A percentile compares a stretch with the other conserved stretches of the same genome.
Evolutionary conservation across 2,797 vertebrate genomes (phyloP).

Genomic region (Eulemur mongoz): DNA sequence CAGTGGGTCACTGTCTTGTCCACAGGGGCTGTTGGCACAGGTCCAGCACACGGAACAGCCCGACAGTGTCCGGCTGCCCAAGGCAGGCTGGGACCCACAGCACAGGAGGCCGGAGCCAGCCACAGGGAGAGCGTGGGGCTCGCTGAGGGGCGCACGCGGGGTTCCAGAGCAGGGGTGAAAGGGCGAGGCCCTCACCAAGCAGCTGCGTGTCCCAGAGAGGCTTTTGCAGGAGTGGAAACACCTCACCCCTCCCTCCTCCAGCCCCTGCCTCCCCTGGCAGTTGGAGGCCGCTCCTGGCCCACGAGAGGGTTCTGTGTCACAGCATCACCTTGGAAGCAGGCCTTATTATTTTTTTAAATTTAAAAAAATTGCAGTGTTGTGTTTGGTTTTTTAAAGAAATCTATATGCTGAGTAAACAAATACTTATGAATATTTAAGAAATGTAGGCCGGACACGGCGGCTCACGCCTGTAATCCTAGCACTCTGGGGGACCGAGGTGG

Average conservation of each 20-base stretch:
- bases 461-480: too few species aligned
- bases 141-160: fast-evolving
- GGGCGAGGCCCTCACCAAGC: fast-evolving
- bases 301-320: fast-evolving
- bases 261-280: background rate
- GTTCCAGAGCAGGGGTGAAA: background rate
- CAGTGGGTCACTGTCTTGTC: background rate
- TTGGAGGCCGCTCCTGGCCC: background rate
- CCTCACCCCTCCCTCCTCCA: fast-evolving
- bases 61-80: fast-evolving
- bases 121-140: fast-evolving
- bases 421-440: fast-evolving
- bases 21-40: fast-evolving
- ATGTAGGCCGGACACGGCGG: too few species aligned
- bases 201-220: background rate
- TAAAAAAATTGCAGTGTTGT: background rate
- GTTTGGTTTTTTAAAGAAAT: background rate
- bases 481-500: too few species aligned
- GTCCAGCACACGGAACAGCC: background rate
- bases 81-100: background rate
- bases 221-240: background rate
- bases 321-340: fast-evolving
- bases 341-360: background rate
- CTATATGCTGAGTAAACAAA: too few species aligned
- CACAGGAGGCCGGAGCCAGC: background rate